Evolutionary conservation across 2,113 vertebrate genomes (phyloP), one percentile per base, ranked within the genome.

Genomic region (Dipodomys ordii): DNA sequence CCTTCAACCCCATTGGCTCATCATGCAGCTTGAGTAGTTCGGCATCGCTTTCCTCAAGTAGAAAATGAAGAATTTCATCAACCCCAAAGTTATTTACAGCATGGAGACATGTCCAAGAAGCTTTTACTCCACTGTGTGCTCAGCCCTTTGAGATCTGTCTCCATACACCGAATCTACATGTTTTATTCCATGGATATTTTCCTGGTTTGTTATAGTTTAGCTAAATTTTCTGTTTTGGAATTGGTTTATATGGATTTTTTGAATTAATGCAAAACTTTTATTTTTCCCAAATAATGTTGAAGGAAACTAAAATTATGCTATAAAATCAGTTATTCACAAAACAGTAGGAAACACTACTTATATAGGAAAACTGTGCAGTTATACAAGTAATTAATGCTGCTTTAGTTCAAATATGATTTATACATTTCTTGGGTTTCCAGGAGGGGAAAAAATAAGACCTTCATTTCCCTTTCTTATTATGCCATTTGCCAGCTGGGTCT

Each of bases 381-480:
- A 94, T 76, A 13, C 25, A 69, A 87, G 86, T 71, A 88, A 77
- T 69, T 62, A 91, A 46, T 72, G 13, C 79, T 93, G 85, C 79
- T 60, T 53, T 39, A 62, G 64, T 83, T 60, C 53, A 39, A 89
- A 86, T 94, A 88, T 86, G 90, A 95, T 94, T 95, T 94, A 85
- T 95, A 91, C 35, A 73, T 77, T 85, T 93, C 87, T 95, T 83
- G 74, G 80, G 87, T 96, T 95, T 95, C 67, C 64, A 94, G 71
- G 78, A 93, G 92, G 49, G 28, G 16, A 22, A 76, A 74, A 94
- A 88, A 92, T 57, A 57, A 91, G 62, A 60, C 88, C 72, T 95
- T 97, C 93, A 95, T 95, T 96, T 97, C 94, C 92, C 77, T 88
- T 96, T 95, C 90, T 93, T 90, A 90, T 96, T 96, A 95, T 96